These are phyloP conservation scores for Caracal caracal DNA, from an alignment of 2,113 vertebrate genomes.

Conservation along the genomic window DNA sequence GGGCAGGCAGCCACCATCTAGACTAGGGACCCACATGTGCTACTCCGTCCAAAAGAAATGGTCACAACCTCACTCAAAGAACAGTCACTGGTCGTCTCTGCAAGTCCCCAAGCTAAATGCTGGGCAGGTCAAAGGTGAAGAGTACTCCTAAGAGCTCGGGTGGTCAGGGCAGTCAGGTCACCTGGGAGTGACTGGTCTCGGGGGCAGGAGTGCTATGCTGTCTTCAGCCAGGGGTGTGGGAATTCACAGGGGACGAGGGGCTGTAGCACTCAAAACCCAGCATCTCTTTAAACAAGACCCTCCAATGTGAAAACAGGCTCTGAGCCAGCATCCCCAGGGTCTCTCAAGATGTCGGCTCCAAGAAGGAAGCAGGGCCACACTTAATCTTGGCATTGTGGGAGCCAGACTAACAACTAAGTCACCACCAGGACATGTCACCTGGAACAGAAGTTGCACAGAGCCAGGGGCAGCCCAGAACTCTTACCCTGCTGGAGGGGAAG, in stretches of 20 bases:
- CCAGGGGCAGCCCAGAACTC: not conserved
- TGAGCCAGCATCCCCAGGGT: not conserved
- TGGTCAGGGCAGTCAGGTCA: fast-evolving
- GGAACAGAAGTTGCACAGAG: not conserved
- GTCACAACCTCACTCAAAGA: not conserved
- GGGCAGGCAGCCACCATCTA: not conserved
- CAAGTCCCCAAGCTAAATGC: not conserved
- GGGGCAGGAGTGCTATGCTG: not conserved
- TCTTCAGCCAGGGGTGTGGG: not conserved
- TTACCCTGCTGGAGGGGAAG: too few relatives aligned
- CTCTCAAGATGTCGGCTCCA: not conserved
- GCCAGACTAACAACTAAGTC: not conserved
- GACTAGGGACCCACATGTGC: fast-evolving
- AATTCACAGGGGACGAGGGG: not conserved
- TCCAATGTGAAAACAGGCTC: not conserved
- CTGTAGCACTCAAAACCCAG: fast-evolving
- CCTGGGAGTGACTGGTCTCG: fast-evolving
- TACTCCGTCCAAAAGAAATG: not conserved
- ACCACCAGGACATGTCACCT: not conserved
- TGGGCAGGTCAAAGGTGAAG: not conserved
- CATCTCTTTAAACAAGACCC: not conserved
- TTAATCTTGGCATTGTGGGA: not conserved
- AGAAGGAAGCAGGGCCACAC: not conserved
- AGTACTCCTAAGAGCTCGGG: not conserved
- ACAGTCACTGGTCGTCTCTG: not conserved